Conservation (phyloP, 2,113 vertebrate genomes). For the Corapipo altera region DNA sequence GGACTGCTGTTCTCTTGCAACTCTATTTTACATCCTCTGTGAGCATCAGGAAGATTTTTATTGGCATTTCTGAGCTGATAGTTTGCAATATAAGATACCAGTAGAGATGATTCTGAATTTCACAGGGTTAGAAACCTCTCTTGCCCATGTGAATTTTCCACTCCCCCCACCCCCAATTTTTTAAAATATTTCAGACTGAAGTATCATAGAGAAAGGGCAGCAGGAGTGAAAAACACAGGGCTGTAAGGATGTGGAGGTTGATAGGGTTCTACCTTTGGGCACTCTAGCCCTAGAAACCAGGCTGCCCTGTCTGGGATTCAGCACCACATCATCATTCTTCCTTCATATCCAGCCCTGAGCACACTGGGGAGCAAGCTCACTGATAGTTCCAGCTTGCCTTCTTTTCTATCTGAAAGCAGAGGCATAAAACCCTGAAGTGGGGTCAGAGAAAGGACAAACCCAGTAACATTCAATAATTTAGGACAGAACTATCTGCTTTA, state of each 20-base stretch:
- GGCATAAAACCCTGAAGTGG: not conserved
- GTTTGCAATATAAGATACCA: not conserved
- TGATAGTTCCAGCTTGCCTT: not conserved
- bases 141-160: not conserved
- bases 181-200: not conserved
- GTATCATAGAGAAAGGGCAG: not conserved
- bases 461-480: not conserved
- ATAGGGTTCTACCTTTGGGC: not conserved
- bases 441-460: not conserved
- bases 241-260: not conserved
- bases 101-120: not conserved
- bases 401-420: not conserved
- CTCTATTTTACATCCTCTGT: not conserved
- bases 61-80: not conserved
- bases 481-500: not conserved
- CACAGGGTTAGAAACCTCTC: not conserved
- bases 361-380: not conserved
- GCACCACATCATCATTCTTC: not conserved
- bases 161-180: fast-evolving
- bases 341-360: not conserved
- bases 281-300: not conserved
- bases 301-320: not conserved
- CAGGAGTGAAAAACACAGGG: not conserved
- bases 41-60: fast-evolving
- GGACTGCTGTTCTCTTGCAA: not conserved